Conservation (phyloP, 2,113 vertebrate genomes). For the Pardalotus punctatus region DNA sequence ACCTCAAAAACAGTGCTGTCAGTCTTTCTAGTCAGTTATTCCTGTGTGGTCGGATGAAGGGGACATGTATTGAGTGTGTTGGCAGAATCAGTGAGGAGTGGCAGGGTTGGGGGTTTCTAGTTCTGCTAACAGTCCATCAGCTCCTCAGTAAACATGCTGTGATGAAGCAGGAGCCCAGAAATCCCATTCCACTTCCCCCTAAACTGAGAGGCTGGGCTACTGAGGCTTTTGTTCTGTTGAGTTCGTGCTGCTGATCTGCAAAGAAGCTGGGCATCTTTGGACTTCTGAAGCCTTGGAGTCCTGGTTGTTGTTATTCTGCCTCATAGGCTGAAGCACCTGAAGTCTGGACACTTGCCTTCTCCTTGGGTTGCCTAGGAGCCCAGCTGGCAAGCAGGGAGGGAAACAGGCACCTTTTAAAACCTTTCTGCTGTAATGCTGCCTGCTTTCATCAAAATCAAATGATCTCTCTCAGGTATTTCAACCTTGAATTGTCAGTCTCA, state of each 20-base stretch:
- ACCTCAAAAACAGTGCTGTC: neutral
- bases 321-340: neutral
- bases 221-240: neutral
- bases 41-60: neutral
- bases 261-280: neutral
- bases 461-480: neutral
- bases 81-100: neutral
- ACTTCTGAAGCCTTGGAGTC: neutral
- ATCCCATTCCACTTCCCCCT: neutral
- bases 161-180: neutral
- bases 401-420: neutral
- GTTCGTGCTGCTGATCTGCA: neutral
- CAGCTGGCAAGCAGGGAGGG: neutral
- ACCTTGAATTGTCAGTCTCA: neutral
- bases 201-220: neutral
- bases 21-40: neutral
- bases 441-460: neutral
- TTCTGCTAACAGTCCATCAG: neutral
- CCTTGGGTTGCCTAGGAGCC: neutral
- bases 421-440: neutral
- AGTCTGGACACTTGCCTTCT: neutral
- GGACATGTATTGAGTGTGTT: neutral
- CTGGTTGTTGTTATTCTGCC: neutral
- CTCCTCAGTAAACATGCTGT: neutral
- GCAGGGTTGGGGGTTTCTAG: neutral